Conservation (phyloP, 2,113 vertebrate species). For the Hydropotes inermis region DNA sequence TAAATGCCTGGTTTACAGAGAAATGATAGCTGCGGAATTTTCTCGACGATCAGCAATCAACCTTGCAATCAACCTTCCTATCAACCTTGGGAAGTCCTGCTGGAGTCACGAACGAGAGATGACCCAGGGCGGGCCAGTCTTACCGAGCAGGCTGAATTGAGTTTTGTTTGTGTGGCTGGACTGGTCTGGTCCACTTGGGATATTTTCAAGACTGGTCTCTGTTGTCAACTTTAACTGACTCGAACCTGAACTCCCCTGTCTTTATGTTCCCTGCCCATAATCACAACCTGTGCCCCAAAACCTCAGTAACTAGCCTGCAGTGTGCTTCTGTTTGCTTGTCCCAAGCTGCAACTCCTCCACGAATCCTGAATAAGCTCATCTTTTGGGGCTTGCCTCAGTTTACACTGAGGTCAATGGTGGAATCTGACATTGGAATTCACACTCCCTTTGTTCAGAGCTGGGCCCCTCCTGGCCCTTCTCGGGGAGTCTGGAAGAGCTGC, state of each 20-base stretch:
- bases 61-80: neutral
- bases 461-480: too few relatives aligned
- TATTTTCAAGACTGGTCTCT: neutral
- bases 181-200: neutral
- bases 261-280: neutral
- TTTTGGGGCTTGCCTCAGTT: neutral
- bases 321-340: neutral
- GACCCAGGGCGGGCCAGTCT: neutral
- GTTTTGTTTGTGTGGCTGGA: neutral
- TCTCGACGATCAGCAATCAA: neutral
- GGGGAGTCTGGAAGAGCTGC: neutral
- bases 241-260: neutral
- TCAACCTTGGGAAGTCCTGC: neutral
- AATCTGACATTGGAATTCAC: neutral
- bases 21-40: neutral
- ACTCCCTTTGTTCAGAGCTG: neutral
- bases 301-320: neutral
- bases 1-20: neutral
- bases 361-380: neutral
- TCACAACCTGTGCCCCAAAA: neutral
- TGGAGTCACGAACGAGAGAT: accelerated
- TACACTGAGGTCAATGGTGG: neutral
- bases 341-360: accelerated
- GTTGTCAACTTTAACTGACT: neutral
- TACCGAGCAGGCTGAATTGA: neutral